Base-by-base conservation (phyloP, 2,113 vertebrate genomes). In the Phyllostomus hastatus region DNA sequence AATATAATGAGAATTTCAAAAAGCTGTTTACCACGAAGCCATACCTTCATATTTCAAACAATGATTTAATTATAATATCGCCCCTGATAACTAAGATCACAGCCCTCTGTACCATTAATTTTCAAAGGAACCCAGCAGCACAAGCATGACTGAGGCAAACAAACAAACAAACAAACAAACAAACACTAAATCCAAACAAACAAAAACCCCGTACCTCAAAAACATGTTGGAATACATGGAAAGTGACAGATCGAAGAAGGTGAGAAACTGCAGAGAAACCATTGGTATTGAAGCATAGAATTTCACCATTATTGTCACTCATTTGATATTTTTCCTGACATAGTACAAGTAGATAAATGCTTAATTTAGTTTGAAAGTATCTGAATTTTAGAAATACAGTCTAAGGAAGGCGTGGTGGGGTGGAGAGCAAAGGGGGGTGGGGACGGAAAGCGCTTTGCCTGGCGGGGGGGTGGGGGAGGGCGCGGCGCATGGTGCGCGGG, bases 171-270 rank as follows among this genome's bases (percentile, higher is more conserved):
- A n/a, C 31, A 54, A 76, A 41, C 38, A 41, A 41, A 41, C 38
- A 41, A 87, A 38, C 61, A 57, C 78, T 22, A 0, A n/a, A n/a
- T n/a, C n/a, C 57, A 24, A 59, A 59, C 22, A 10, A 28, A 28
- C 20, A 61, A 61, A 33, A 67, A 2, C 31, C 33, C 35, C 35
- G 1, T 54, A 7, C 28, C 52, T 94, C 66, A 80, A 59, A 95
- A 91, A 79, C 35, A 87, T 8, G 41, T 43, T 91, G 81, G 75
- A 70, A 93, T 92, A 83, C 59, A 91, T 92, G n/a, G 38, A 67
- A 97, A 93, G 41, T 48, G 46, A 54, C 54, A 95, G 84, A 88
- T 31, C 70, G 87, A 75, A 95, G 70, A 64, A 91, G 43, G 41
- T 22, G 24, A 93, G 81, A 94, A 85, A 85, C 70, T 87, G 76